phyloP scores from a whole-genome alignment of 2,113 vertebrate genomes.

The Menura novaehollandiae region DNA sequence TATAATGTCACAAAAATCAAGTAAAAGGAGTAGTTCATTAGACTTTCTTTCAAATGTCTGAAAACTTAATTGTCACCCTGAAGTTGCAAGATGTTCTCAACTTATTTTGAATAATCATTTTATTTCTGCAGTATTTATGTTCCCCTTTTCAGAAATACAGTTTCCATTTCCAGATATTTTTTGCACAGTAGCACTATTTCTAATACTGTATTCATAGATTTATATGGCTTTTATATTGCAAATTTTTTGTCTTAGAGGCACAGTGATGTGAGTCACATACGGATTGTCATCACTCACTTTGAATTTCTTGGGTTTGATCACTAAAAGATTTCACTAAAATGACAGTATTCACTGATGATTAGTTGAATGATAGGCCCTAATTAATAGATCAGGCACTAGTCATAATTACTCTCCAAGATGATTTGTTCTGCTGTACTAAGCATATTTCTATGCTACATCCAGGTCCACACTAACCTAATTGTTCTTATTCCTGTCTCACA shows the following conservation, averaged over 20 bases:
- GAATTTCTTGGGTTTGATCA: background rate
- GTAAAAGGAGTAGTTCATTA: background rate
- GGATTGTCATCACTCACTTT: background rate
- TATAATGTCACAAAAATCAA: background rate
- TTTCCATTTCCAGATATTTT: background rate
- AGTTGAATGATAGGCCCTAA: background rate
- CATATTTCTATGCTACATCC: background rate
- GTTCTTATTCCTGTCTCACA: background rate
- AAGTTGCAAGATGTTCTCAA: background rate
- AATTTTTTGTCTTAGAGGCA: background rate
- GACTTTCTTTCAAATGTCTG: background rate
- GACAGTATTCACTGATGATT: background rate
- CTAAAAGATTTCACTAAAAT: background rate
- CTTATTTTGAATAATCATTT: background rate
- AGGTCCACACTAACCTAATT: background rate
- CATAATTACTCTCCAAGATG: background rate
- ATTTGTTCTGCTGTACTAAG: background rate
- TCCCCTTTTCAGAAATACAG: background rate
- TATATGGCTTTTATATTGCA: background rate
- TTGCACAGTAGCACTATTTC: background rate
- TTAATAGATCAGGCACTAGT: background rate
- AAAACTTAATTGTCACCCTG: background rate
- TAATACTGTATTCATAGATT: background rate
- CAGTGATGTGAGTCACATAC: background rate
- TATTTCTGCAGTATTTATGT: background rate